Evolutionary conservation across 1,140 invertebrate species (phyloP), one percentile per base, ranked within the genome.

Genomic region (Adoxophyes honmai): DNA sequence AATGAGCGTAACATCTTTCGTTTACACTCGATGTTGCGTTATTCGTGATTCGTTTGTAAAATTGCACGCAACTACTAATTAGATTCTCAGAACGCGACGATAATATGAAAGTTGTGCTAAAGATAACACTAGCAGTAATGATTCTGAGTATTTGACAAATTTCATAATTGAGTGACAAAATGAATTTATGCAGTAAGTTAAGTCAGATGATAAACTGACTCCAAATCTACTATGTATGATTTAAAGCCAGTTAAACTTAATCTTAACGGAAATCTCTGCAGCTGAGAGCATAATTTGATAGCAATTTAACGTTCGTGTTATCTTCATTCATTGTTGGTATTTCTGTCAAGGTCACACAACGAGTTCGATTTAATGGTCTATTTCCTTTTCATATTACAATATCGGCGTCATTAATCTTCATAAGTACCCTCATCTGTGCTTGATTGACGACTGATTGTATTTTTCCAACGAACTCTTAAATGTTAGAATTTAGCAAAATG

Each of bases 61-160:
- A 44, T 53, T 34, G 42, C 34, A 51, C 51, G 28, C 51, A 10
- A 34, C 14, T 59, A 34, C 52, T 59, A 59, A 59, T 59, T 59
- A 34, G n/a, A 53, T 59, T 59, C 57, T 37, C 11, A 48, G 42
- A 48, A 48, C 28, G 42, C 21, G 42, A 28, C 6, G 21, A 48
- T 48, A 48, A 21, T 21, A 48, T 11, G 42, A 48, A 48, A 48
- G 42, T 48, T 48, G 42, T 28, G 21, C 16, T 28, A 18, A 33
- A 48, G 16, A 11, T 48, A 48, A 13, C 42, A 48, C 16, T 48
- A 48, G 21, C 21, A 4, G 16, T 48, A 11, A 21, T 5, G 21
- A 28, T 28, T 3, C 21, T 6, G 21, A 28, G 21, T 28, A 28
- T 6, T 6, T 28, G 6, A 2, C 21, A 2, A 6, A 28, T 6